phyloP scores from a whole-genome alignment of 2,888 invertebrate genomes.

The Schizaphis graminum region DNA sequence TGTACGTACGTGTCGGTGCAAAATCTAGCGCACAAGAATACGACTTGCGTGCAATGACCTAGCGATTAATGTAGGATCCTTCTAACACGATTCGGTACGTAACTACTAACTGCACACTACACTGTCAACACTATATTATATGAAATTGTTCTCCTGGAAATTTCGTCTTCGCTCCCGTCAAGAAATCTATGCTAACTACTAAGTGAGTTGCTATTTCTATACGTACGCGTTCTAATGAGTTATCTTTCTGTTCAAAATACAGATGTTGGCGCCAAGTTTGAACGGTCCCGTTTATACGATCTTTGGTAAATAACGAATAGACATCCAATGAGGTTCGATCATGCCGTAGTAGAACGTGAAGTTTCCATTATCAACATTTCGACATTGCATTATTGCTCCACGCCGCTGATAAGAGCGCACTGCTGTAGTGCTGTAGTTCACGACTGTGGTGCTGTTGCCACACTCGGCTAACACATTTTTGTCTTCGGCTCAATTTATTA shows the following conservation, averaged over 20 bases:
- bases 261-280: background rate
- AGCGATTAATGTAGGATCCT: background rate
- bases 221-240: background rate
- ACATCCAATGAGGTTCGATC: background rate
- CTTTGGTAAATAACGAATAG: background rate
- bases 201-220: background rate
- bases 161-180: background rate
- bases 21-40: no score
- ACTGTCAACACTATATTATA: background rate
- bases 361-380: slow-evolving; percentile 8
- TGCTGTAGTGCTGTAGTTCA: background rate
- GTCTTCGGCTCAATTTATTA: background rate
- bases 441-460: background rate
- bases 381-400: background rate
- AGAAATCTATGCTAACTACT: background rate
- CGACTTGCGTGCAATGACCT: no score
- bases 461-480: background rate
- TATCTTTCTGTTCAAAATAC: no score
- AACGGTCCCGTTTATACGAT: background rate
- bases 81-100: background rate
- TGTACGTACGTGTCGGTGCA: no score
- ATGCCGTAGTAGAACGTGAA: background rate
- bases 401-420: background rate
- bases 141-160: background rate
- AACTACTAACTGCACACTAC: no score